Percentiles rank a stretch among this genome's conserved stretches.
Conservation (phyloP, 2,797 vertebrate genomes). For the Phoxinus dragarum region DNA sequence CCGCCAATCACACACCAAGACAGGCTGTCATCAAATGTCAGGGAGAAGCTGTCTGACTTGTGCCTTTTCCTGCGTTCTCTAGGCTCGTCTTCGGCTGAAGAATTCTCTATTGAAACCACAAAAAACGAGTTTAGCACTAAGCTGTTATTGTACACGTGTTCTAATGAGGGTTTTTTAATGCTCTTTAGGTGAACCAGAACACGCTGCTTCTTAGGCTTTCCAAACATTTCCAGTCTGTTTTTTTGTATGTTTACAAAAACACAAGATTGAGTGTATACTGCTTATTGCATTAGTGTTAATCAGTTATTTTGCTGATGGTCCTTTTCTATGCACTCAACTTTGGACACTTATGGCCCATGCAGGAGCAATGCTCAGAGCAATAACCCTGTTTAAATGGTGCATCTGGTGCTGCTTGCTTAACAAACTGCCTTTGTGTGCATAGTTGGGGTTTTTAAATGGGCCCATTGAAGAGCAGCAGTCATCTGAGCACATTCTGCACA, state of each 20-base stretch:
- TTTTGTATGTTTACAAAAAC: neutral
- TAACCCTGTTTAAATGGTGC: constrained; percentile 32
- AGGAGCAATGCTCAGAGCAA: constrained; percentile 34
- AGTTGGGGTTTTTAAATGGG: constrained; percentile 33
- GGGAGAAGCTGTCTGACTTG: constrained; percentile 91
- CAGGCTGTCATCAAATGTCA: constrained; percentile 92
- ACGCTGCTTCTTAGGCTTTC: neutral
- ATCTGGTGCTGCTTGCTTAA: constrained; percentile 34
- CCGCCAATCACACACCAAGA: constrained; percentile 93
- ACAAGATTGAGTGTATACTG: neutral
- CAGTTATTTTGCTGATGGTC: neutral
- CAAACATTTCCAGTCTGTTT: neutral
- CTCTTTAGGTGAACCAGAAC: neutral
- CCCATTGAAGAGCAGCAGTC: constrained; percentile 50
- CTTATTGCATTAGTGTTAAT: constrained; percentile 8
- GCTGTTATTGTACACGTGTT: neutral
- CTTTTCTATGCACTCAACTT: constrained; percentile 10
- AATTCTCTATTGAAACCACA: constrained; percentile 42
- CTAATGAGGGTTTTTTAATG: neutral
- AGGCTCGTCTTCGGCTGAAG: constrained; percentile 77
- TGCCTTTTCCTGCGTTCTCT: constrained; percentile 86
- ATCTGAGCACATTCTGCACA: constrained; percentile 60
- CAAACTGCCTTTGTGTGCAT: constrained; percentile 57
- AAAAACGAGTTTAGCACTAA: neutral
- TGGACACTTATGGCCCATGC: constrained; percentile 25